Base-by-base conservation (phyloP, 2,113 vertebrate species). In the Calyptomena viridis region DNA sequence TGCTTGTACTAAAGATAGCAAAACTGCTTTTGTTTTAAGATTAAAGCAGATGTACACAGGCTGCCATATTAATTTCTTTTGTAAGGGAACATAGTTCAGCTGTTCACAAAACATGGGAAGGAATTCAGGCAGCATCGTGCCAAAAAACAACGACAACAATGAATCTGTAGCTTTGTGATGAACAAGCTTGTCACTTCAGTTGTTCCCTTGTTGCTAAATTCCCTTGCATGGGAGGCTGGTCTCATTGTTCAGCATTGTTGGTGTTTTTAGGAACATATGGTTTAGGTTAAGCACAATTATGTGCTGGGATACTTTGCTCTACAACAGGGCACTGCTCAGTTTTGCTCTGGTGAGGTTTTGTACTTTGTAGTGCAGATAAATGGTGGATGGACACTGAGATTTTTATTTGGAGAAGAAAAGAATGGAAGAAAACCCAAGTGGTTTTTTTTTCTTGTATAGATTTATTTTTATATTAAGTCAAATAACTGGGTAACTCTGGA, bases 21-120 rank as follows among this genome's bases (percentile, higher is more conserved):
- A 87, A 92, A 87, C 37, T 78, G 66, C 96, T 97, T 96, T 98
- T 98, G 97, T 97, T 97, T 97, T 97, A 87, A 96, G 96, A 94
- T 97, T 93, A 94, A 97, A 97, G 94, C 97, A 97, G 96, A 97
- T 93, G 95, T 92, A 81, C 59, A 25, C 84, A 97, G 93, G 68
- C 96, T 90, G 89, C 96, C 93, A 60, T 97, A 95, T 95, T 97
- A 87, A 97, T 96, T 94, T 96, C 84, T 96, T 97, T 93, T 90
- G 94, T 96, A 52, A 83, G 88, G 88, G 87, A 91, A 35, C 92
- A 67, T 81, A 91, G 72, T 95, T 94, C 81, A 96, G 90, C 94
- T 93, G 91, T 91, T 97, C 64, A 44, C 58, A 94, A 87, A 96
- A 94, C 88, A 89, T 21, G 88, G 94, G 90, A 93, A 94, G 93